Evolutionary conservation across 2,113 vertebrate species (phyloP).

Genomic region (Morone chrysops): DNA sequence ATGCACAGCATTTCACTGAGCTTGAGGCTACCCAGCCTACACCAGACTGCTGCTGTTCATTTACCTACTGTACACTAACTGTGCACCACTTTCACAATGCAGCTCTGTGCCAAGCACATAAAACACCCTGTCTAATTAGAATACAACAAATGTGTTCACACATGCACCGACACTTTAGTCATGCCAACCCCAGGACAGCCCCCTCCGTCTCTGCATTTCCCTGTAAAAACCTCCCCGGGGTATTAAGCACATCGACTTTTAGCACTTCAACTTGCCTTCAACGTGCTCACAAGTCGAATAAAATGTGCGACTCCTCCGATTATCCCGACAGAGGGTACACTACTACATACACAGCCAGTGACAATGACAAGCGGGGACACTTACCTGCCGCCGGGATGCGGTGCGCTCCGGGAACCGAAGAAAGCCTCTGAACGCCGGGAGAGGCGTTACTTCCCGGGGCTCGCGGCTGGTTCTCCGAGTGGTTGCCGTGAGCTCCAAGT

Average conservation of each 20-base stretch:
- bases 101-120: slow-evolving; percentile 48
- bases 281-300: slow-evolving; percentile 14
- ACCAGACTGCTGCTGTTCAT: slow-evolving; percentile 60
- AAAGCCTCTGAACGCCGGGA: slow-evolving; percentile 76
- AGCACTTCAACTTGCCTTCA: slow-evolving; percentile 11
- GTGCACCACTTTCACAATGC: slow-evolving; percentile 45
- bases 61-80: slow-evolving; percentile 42
- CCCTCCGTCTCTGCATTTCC: slow-evolving; percentile 15
- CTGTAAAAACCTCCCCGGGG: slow-evolving; percentile 13
- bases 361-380: not conserved
- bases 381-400: slow-evolving; percentile 83
- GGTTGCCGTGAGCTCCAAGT: slow-evolving; percentile 76
- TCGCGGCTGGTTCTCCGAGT: slow-evolving; percentile 80
- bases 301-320: not conserved
- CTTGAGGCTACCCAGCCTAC: slow-evolving; percentile 36
- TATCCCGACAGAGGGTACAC: not conserved
- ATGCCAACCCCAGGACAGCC: slow-evolving; percentile 41
- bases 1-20: slow-evolving; percentile 38
- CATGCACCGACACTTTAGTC: slow-evolving; percentile 50
- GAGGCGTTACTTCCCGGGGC: slow-evolving; percentile 77
- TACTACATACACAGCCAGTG: slow-evolving; percentile 1
- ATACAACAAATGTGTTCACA: slow-evolving; percentile 62
- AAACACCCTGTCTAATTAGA: slow-evolving; percentile 61
- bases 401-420: slow-evolving; percentile 76
- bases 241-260: slow-evolving; percentile 32